Evolutionary conservation across 2,113 vertebrate species (phyloP), one percentile per base, ranked within the genome.

Genomic region (Poeciliopsis turrubarensis): DNA sequence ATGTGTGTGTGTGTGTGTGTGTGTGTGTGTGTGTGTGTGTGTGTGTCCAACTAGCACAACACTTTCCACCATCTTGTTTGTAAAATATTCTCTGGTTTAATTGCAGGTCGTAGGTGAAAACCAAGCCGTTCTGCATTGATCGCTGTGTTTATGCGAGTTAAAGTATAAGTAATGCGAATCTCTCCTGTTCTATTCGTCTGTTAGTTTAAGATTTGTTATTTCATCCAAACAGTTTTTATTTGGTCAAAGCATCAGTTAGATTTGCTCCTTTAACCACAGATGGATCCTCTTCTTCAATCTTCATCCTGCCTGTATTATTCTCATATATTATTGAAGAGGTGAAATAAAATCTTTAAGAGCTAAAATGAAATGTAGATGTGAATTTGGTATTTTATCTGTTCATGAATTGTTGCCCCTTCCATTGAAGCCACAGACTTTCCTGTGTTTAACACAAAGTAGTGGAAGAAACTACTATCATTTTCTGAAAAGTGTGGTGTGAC

Each of bases 31-130:
- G 65, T 25, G 63, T 47, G 76, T 27, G 32, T 39, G 17, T 61
- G 60, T 30, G 79, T 77, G 17, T 87, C 51, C 83, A 81, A 87
- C 68, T 80, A 54, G 27, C 71, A 73, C 15, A 13, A 63, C 34
- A 65, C 32, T 31, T 62, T 39, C 25, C 77, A 51, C 30, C 51
- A 60, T 25, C 31, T 25, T 19, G 29, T 64, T 68, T 74, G 69
- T 77, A 39, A 75, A 82, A 30, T 75, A 69, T 32, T 27, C 26
- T 75, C 17, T 30, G 22, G 62, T 31, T 54, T 72, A 79, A 73
- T 64, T 75, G 27, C 79, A 78, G 65, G 63, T 61, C 68, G 29
- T 73, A 68, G 41, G 67, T 80, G 63, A 41, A 73, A 60, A 30
- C 65, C 29, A 29, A 3, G 75, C 77, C 79, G 75, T 71, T 27